phyloP scores from a whole-genome alignment of 2,888 invertebrate species.

The Drosophila picticornis region DNA sequence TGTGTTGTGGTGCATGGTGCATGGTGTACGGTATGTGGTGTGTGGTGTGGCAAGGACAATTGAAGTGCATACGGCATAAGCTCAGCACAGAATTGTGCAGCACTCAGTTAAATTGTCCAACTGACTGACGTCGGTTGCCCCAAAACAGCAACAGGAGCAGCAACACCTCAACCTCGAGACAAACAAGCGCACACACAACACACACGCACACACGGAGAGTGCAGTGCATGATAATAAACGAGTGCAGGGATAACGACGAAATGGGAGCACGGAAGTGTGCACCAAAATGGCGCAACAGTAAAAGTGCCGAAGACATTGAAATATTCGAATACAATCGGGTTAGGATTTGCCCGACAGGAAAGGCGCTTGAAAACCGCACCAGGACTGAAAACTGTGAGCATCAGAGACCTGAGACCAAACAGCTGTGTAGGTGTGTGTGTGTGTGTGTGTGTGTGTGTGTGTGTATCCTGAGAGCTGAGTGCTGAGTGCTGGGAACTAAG shows the following conservation, averaged over 20 bases:
- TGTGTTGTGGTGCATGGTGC: background rate
- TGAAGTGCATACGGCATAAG: conserved; percentile 43
- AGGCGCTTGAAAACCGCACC: conserved; percentile 40
- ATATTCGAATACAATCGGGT: conserved; percentile 81
- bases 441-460: too few species aligned
- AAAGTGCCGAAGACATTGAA: conserved; percentile 71
- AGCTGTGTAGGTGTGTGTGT: background rate
- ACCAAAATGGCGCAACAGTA: conserved; percentile 68
- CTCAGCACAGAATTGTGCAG: conserved; percentile 43
- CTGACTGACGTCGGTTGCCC: conserved; percentile 48
- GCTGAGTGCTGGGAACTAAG: background rate
- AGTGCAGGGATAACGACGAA: conserved; percentile 75
- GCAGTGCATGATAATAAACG: conserved; percentile 69
- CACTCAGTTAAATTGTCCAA: conserved; percentile 76
- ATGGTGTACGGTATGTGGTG: background rate
- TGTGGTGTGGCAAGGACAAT: conserved; percentile 68
- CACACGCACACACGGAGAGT: conserved; percentile 51
- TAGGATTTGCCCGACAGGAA: conserved; percentile 31
- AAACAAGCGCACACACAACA: conserved; percentile 4
- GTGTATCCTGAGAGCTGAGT: background rate
- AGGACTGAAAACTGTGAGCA: conserved; percentile 7
- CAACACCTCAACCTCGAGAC: conserved; percentile 18
- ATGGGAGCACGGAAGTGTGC: conserved; percentile 40
- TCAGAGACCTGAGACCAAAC: background rate
- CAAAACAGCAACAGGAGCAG: conserved; percentile 11